phyloP scores from a whole-genome alignment of 2,888 invertebrate species.

The Tineola bisselliella region DNA sequence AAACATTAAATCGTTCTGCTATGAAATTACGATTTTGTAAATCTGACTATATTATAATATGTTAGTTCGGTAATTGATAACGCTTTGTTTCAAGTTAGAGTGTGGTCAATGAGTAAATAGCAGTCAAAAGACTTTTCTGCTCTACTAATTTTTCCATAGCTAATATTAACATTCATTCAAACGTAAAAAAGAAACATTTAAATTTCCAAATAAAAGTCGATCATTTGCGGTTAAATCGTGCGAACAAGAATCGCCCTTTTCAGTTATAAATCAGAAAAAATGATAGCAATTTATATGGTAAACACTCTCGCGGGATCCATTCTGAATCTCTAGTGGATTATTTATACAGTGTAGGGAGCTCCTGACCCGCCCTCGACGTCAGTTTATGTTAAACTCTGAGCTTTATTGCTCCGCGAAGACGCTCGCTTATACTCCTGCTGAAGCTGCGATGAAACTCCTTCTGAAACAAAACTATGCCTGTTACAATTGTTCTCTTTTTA shows the following conservation, averaged over 20 bases:
- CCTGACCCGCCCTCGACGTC: not conserved
- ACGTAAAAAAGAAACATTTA: not conserved
- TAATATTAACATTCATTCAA: not conserved
- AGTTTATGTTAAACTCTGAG: not conserved
- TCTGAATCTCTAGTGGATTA: not conserved
- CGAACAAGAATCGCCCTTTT: not conserved
- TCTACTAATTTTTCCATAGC: no score
- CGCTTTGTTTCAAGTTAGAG: no score
- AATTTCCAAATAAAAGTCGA: not conserved
- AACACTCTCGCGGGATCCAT: conserved; percentile 31
- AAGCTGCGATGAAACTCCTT: not conserved
- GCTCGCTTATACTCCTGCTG: not conserved
- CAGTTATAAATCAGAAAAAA: conserved; percentile 30
- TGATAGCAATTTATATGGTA: conserved; percentile 62
- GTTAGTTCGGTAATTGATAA: no score
- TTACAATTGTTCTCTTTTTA: no score
- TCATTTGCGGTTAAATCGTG: not conserved
- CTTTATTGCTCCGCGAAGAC: not conserved
- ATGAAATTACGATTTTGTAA: no score
- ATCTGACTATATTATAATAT: no score
- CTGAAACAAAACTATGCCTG: no score
- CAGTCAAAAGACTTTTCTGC: no score
- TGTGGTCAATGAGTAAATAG: no score
- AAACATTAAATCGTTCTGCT: no score
- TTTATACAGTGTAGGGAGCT: not conserved